Evolutionary conservation across 2,797 vertebrate species (phyloP), one percentile per base, ranked within the genome.

Genomic region (Pampus argenteus): DNA sequence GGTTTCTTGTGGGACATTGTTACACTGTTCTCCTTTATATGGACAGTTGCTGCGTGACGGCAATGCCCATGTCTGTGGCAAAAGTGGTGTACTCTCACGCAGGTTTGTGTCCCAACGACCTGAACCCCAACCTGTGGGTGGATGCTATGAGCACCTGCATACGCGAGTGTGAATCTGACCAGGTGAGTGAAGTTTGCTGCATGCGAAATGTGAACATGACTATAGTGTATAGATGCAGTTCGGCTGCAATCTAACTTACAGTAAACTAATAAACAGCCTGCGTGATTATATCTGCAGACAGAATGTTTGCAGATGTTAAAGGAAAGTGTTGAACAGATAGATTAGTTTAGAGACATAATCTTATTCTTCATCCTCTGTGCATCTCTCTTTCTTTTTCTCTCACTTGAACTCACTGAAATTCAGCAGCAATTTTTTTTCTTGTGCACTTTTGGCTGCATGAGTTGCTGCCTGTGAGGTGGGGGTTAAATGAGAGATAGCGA

Each of bases 121-220:
- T 99, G 95, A 99, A 98, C 91, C 98, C 98, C 76, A 99, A 99
- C 91, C 95, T 99, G 84, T 99, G 98, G 98, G 98, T 99, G 76
- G 98, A 99, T 2, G 98, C 98, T 0, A 98, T 99, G 96, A 99
- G 98, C 91, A 99, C 98, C 92, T 99, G 98, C 93, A 94, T 95
- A 93, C 93, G 97, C 6, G 98, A 99, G 89, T 99, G 98, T 64
- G 95, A 97, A 59, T 91, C 95, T 0, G 98, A 99, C 79, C 96
- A 96, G 97, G 98, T 99, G 94, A 96, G 96, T 69, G 54, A 4
- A 15, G 2, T 11, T 38, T 44, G 23, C 34, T 54, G 50, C n/a
- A 6, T 25, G 54, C 36, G 14, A 29, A 17, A 26, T 18, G 20
- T 52, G 26, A 4, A 42, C n/a, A n/a, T n/a, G 26, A 57, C 26